These are phyloP conservation scores for Magallana nippona DNA, from an alignment of 2,888 invertebrate genomes.

Conservation along the genomic window DNA sequence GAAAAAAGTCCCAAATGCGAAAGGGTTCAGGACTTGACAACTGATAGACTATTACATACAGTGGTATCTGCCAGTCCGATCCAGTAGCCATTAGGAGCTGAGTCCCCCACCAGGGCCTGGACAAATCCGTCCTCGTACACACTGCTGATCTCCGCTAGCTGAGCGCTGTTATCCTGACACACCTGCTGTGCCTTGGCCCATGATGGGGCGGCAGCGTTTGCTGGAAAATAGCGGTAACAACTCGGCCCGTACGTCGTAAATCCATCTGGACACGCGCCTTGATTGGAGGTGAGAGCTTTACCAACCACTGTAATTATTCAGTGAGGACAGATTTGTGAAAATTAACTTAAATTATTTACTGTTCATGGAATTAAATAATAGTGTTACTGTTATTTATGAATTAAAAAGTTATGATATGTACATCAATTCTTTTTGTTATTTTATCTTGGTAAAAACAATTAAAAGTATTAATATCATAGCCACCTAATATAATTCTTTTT, in stretches of 20 bases:
- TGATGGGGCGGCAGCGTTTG: slow-evolving; percentile 37
- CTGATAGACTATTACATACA: slow-evolving; percentile 46
- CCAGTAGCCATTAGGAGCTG: slow-evolving; percentile 58
- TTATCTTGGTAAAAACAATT: too few species aligned
- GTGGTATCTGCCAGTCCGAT: slow-evolving; percentile 62
- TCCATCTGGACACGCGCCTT: slow-evolving; percentile 28
- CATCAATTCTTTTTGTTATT: background rate
- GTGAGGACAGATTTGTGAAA: background rate
- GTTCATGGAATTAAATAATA: too few species aligned
- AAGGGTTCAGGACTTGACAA: background rate
- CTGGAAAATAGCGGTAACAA: slow-evolving; percentile 44
- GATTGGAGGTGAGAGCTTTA: slow-evolving; percentile 41
- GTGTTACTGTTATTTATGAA: background rate
- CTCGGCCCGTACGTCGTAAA: slow-evolving; percentile 36
- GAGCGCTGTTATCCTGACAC: slow-evolving; percentile 60
- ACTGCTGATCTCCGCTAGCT: slow-evolving; percentile 61
- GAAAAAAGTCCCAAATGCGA: background rate
- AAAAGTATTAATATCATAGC: too few species aligned
- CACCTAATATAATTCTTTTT: too few species aligned
- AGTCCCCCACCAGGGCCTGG: slow-evolving; percentile 45
- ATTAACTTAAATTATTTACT: background rate
- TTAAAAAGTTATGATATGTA: background rate
- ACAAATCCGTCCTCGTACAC: slow-evolving; percentile 67
- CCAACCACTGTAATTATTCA: slow-evolving; percentile 50
- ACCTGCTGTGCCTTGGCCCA: slow-evolving; percentile 64